These are phyloP conservation scores for Gambelia wislizenii DNA, from an alignment of 2,797 vertebrate species.

Conservation along the genomic window DNA sequence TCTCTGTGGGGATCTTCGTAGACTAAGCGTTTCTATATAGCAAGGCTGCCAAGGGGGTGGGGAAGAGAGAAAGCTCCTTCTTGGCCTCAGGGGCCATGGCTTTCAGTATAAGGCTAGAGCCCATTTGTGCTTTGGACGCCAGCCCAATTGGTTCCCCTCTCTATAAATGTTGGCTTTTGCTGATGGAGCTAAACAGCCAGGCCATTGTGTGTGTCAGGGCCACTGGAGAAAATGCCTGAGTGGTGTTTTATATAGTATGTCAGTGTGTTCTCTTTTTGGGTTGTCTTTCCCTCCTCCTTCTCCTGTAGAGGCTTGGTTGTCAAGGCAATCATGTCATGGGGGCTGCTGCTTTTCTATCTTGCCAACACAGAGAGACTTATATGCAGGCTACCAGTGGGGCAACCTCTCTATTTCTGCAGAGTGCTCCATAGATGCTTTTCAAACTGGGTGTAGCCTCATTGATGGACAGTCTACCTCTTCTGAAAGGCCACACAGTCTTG, in stretches of 20 bases:
- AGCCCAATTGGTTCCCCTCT: neutral
- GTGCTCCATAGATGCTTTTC: neutral
- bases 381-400: conserved; percentile 11
- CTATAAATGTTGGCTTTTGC: conserved; percentile 62
- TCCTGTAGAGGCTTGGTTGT: conserved; percentile 50
- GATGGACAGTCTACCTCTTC: fast-evolving
- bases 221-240: conserved; percentile 16
- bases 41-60: neutral
- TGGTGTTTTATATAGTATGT: conserved; percentile 37
- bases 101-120: neutral
- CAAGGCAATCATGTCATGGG: conserved; percentile 60
- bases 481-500: neutral
- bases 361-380: conserved; percentile 6
- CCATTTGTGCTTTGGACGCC: conserved; percentile 38
- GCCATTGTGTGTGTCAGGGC: conserved; percentile 66
- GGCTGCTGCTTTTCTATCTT: conserved; percentile 60
- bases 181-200: conserved; percentile 53
- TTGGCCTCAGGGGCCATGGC: conserved; percentile 4
- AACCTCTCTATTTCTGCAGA: conserved; percentile 13
- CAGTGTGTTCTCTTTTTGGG: conserved; percentile 29
- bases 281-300: neutral
- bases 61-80: neutral
- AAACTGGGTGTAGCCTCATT: neutral
- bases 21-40: neutral
- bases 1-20: neutral